Evolutionary conservation across 2,888 invertebrate genomes (phyloP), one percentile per base, ranked within the genome.

Genomic region (Elmis aenea): DNA sequence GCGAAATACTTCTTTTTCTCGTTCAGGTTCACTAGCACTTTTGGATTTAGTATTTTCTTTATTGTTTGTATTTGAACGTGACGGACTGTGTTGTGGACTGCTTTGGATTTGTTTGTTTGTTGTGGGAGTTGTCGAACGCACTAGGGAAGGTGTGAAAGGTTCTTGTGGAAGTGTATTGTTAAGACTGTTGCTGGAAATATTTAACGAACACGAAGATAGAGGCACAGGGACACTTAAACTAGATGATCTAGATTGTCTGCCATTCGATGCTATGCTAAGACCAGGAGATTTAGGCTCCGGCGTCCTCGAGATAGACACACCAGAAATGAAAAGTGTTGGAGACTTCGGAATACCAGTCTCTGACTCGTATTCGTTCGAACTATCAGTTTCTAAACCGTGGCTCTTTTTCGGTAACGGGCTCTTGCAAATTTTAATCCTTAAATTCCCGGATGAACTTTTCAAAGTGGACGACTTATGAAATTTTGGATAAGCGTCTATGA

Each of bases 311-410:
- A 75, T 75, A n/a, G 74, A 73, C 5, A 75, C 74, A 13, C 75
- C 75, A 13, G 73, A 73, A 41, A 75, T 75, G 53, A 72, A 74
- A n/a, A 75, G 57, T 1, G 75, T 75, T 5, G 75, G 74, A 2
- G 73, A 73, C 52, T 72, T 72, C 6, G 74, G 74, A 26, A 74
- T 73, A 2, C 74, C 75, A 1, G 73, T 74, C 53, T 74, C 74
- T n/a, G 73, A 72, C 59, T 74, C 74, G 53, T 72, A 73, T 49
- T 74, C 73, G 48, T 72, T 71, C 5, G 70, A 70, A 52, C 71
- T 71, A 45, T 72, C 71, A 0, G 71, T 71, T 54, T 71, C 72
- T 29, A 72, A 46, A 8, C 61, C 51, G 33, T 61, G 61, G 11
- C 51, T 49, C 24, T 53, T 56, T 22, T 54, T 56, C 9, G 50